Evolutionary conservation across 1,140 invertebrate genomes (phyloP).

Genomic region (Dinothrombium tinctorium): DNA sequence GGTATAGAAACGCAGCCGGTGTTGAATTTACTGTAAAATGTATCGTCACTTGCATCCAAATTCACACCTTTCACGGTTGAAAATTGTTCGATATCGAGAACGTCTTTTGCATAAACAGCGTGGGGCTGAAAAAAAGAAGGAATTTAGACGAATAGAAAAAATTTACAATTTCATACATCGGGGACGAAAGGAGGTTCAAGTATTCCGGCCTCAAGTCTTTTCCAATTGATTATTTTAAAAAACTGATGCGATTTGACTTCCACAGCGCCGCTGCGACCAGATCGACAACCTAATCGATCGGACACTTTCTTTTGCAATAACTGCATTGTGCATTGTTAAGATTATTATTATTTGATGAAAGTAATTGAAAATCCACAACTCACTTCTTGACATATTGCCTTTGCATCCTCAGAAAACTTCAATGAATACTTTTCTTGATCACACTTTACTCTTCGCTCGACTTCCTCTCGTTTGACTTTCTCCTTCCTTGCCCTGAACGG

Average conservation of each 20-base stretch:
- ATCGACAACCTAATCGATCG: conserved; percentile 30
- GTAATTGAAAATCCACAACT: too few relatives aligned
- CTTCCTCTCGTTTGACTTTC: conserved; percentile 86
- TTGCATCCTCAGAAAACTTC: conserved; percentile 86
- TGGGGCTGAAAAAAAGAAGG: conserved; percentile 47
- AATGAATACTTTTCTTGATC: conserved; percentile 83
- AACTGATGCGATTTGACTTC: conserved; percentile 31
- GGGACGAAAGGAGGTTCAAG: conserved; percentile 80
- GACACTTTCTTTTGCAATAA: conserved; percentile 31
- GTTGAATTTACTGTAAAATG: conserved; percentile 97
- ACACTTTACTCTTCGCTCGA: conserved; percentile 84
- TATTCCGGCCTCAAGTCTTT: conserved; percentile 84
- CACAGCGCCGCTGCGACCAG: conserved; percentile 33
- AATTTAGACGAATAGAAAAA: conserved; percentile 6
- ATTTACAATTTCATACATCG: conserved; percentile 45
- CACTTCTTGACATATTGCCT: conserved; percentile 54
- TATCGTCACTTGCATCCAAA: conserved; percentile 83
- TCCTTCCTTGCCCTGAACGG: conserved; percentile 65
- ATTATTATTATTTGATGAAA: too few relatives aligned
- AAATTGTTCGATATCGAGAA: conserved; percentile 97
- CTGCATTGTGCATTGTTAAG: too few relatives aligned
- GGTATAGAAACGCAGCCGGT: conserved; percentile 98
- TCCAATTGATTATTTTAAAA: conserved; percentile 35
- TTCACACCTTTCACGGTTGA: conserved; percentile 97
- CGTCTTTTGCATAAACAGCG: conserved; percentile 97